Base-by-base conservation (phyloP, 2,113 vertebrate species). In the Calidris pugnax region DNA sequence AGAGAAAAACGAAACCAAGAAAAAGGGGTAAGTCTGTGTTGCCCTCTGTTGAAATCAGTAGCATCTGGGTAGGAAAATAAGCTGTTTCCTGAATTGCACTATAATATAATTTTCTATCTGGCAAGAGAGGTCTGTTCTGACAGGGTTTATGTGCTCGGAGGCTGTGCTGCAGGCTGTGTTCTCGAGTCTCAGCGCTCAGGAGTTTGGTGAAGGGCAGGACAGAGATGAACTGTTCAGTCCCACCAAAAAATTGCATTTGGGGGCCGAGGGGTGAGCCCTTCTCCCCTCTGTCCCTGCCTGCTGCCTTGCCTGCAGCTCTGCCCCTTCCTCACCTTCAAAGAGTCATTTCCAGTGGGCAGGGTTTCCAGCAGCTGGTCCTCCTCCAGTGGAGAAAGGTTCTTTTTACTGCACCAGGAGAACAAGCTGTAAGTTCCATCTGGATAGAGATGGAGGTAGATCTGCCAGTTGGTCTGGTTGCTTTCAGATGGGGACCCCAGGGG, bases 231-330 rank as follows among this genome's bases (percentile, higher is more conserved):
- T 24, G 22, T 63, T 69, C 28, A 12, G 43, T 32, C 33, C n/a
- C 39, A 43, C n/a, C 21, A 21, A 19, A 33, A 63, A 45, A 7
- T 15, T 8, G 14, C 59, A 12, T 66, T 26, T 71, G 35, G 48
- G 71, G 84, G 41, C 23, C 7, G 10, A 56, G 15, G 16, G 35
- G 13, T 60, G 43, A 85, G 37, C 28, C 18, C 26, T 18, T 27
- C 47, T 47, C 9, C 30, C 12, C 19, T 43, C 2, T 0, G 41
- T 28, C 8, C 22, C 57, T 66, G 22, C 32, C 48, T 0, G 0
- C 26, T 66, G n/a, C 57, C 22, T 41, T 12, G 32, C 57, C 39
- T 64, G 10, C 37, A 53, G 41, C 14, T 37, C 39, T 82, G 37
- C 45, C 27, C 7, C 30, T 64, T 30, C 32, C 32, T 19, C 26